phyloP scores from a whole-genome alignment of 64 coral and sea anemone genomes.

The Actinia tenebrosa region DNA sequence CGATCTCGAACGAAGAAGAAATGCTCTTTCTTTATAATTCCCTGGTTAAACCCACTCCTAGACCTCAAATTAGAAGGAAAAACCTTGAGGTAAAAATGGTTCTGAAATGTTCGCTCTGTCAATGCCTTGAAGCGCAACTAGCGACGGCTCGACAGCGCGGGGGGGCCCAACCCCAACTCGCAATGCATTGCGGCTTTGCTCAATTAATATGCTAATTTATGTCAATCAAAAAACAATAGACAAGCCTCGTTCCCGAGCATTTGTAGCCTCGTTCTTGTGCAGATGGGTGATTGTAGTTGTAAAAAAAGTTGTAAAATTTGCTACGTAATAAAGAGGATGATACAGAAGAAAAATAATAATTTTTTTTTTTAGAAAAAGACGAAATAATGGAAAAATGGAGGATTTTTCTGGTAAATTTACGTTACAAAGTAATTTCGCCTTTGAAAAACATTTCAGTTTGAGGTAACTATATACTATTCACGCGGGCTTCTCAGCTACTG shows the following conservation, averaged over 20 bases:
- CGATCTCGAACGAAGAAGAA: conserved; percentile 56
- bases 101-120: conserved; percentile 98
- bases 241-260: conserved; percentile 43
- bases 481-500: too few relatives aligned
- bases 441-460: too few relatives aligned
- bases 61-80: conserved; percentile 85
- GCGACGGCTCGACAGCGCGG: conserved; percentile 89
- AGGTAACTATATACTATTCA: too few relatives aligned
- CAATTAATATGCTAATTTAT: conserved; percentile 93
- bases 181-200: conserved; percentile 80
- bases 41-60: conserved; percentile 55
- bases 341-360: neutral
- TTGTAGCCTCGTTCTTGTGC: conserved; percentile 34
- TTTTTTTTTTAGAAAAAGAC: neutral
- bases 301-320: neutral
- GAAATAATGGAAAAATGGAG: neutral
- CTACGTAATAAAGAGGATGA: neutral
- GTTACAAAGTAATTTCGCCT: too few relatives aligned
- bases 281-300: neutral
- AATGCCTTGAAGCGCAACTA: conserved; percentile 99
- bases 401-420: neutral
- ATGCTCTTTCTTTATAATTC: conserved; percentile 44
- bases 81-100: conserved; percentile 94
- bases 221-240: conserved; percentile 70
- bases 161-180: conserved; percentile 98